These are phyloP conservation scores for Iphiclides podalirius DNA, from an alignment of 2,888 invertebrate species.

Conservation along the genomic window DNA sequence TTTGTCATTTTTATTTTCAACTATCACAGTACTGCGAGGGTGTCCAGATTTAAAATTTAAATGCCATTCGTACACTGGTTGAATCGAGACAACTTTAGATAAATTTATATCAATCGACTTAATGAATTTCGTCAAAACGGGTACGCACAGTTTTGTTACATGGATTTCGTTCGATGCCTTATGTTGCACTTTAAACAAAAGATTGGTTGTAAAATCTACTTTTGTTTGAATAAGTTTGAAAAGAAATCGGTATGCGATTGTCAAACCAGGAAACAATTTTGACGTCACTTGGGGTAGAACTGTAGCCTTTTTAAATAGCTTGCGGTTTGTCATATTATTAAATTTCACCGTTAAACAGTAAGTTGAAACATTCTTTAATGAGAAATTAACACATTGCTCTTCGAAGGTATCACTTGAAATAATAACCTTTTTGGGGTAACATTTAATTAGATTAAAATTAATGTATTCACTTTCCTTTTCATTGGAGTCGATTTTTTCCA, in stretches of 20 bases:
- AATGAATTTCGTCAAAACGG: slow-evolving; percentile 42
- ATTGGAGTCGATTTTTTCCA: slow-evolving; percentile 24
- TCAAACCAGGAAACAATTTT: slow-evolving; percentile 55
- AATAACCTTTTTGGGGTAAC: slow-evolving; percentile 42
- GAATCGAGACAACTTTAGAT: slow-evolving; percentile 44
- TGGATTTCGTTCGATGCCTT: slow-evolving; percentile 1
- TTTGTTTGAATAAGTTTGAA: slow-evolving; percentile 41
- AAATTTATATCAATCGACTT: slow-evolving; percentile 35
- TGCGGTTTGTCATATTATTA: slow-evolving; percentile 42
- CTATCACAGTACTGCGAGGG: slow-evolving; percentile 42
- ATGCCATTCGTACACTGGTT: slow-evolving; percentile 57
- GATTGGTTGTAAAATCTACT: slow-evolving; percentile 39
- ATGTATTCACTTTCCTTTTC: slow-evolving; percentile 36
- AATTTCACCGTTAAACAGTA: slow-evolving; percentile 49
- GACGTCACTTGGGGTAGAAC: slow-evolving; percentile 45
- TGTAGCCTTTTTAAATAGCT: slow-evolving; percentile 40
- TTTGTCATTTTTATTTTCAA: slow-evolving; percentile 40
- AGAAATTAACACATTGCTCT: slow-evolving; percentile 49
- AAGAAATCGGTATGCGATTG: slow-evolving; percentile 42
- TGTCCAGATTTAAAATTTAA: slow-evolving; percentile 40
- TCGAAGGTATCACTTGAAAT: slow-evolving; percentile 36
- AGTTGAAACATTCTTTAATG: slow-evolving; percentile 45
- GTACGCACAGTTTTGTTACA: slow-evolving; percentile 38
- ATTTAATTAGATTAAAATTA: slow-evolving; percentile 38
- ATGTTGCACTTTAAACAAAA: slow-evolving; percentile 31